These are phyloP conservation scores for Allygus modestus DNA, from an alignment of 2,888 invertebrate species.

Conservation along the genomic window DNA sequence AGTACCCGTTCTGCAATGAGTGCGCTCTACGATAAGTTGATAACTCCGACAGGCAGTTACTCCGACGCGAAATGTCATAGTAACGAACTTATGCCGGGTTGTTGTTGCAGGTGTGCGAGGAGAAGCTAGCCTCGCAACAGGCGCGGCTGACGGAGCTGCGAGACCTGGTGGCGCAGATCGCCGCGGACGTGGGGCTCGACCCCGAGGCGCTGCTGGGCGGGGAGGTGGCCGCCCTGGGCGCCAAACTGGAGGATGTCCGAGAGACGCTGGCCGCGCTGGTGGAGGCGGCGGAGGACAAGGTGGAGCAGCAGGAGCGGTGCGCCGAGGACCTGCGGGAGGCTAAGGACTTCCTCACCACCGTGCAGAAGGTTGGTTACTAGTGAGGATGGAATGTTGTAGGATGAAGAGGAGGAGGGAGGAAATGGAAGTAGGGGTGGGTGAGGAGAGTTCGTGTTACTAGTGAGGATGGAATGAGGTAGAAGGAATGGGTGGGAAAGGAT, in stretches of 20 bases:
- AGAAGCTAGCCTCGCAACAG: slow-evolving; percentile 83
- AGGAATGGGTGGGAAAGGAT: no score
- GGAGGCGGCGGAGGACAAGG: slow-evolving; percentile 83
- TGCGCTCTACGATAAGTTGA: no score
- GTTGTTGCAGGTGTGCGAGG: slow-evolving; percentile 85
- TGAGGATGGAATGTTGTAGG: no score
- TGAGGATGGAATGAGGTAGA: no score
- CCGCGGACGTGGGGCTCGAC: slow-evolving; percentile 86
- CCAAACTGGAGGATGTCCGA: slow-evolving; percentile 85
- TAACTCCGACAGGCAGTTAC: no score
- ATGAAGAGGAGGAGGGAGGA: no score
- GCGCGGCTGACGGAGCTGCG: slow-evolving; percentile 83
- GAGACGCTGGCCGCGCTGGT: slow-evolving; percentile 86
- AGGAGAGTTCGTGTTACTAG: no score
- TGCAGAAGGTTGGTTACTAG: slow-evolving; percentile 87
- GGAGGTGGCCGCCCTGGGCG: slow-evolving; percentile 87
- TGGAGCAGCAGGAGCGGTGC: slow-evolving; percentile 76
- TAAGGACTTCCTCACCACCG: slow-evolving; percentile 82
- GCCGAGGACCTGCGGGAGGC: slow-evolving; percentile 79
- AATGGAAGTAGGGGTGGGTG: no score
- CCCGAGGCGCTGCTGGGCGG: slow-evolving; percentile 74
- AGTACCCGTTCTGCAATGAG: no score
- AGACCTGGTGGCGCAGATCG: slow-evolving; percentile 86
- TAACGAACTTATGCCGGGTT: no score
- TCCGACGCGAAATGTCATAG: background rate